phyloP scores from a whole-genome alignment of 2,888 invertebrate species.

The Pseudeuparius sepicola region DNA sequence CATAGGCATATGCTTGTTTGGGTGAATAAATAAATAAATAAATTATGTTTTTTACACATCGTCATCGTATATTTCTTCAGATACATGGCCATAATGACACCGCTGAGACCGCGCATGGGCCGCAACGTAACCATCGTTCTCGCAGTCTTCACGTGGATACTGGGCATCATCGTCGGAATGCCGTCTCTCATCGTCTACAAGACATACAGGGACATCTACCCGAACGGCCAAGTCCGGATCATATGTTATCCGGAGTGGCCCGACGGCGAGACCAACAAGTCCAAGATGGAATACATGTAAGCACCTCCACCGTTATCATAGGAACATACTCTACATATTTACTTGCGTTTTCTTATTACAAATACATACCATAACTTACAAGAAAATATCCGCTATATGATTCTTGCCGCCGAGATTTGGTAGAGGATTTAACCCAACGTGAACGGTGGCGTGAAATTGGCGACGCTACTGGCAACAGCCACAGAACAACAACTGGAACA shows the following conservation, averaged over 20 bases:
- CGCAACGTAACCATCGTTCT: conserved; percentile 73
- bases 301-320: not conserved
- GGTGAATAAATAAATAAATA: no score
- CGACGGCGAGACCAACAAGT: conserved; percentile 62
- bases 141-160: conserved; percentile 75
- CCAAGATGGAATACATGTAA: conserved; percentile 53
- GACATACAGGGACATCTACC: conserved; percentile 45
- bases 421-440: no score
- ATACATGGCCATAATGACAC: conserved; percentile 93
- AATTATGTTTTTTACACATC: no score
- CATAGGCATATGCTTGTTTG: no score
- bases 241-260: conserved; percentile 84
- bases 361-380: no score
- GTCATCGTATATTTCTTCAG: conserved; percentile 43
- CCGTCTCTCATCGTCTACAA: conserved; percentile 81
- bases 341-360: no score
- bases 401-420: no score
- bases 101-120: conserved; percentile 80
- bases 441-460: no score
- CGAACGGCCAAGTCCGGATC: conserved; percentile 50
- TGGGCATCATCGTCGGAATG: conserved; percentile 67
- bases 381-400: no score
- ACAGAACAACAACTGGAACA: no score
- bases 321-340: not conserved
- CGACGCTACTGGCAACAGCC: no score